Evolutionary conservation across 2,797 vertebrate species (phyloP), one percentile per base, ranked within the genome.

Genomic region (Chloroceryle inda): DNA sequence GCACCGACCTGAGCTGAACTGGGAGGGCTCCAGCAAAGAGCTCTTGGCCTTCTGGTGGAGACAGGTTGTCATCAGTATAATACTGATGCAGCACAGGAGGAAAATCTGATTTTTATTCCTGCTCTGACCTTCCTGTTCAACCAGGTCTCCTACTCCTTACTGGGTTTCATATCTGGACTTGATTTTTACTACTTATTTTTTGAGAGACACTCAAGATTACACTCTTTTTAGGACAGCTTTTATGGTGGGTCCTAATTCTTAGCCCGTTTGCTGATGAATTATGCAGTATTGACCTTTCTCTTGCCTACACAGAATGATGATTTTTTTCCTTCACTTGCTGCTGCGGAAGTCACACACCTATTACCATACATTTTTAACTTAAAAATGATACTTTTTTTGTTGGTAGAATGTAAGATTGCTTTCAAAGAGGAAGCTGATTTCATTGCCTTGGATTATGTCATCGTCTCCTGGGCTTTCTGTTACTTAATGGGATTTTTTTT

Each of bases 1-100:
- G 66, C 58, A 33, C 26, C 1, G 1, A 6, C 50, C 2, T 4
- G 23, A 31, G 8, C 5, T 0, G 2, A 37, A 58, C 20, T 35
- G 4, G 7, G 10, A 49, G 53, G 45, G 56, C 24, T 79, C 19
- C 29, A n/a, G 56, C 22, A 38, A 37, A 33, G 61, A 18, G 0
- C 3, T 0, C 15, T 47, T 40, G 55, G 10, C 11, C 22, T 69
- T 27, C 24, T 80, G 79, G 9, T 37, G 58, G 18, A 6, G 8
- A 7, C 13, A 17, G n/a, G 24, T 5, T n/a, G 9, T 44, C 33
- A 6, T 10, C 40, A 7, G 15, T 24, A 7, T 45, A 31, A 6
- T 20, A 35, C 75, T 85, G 59, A 8, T 7, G 11, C 7, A 2
- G 7, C 5, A 6, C 13, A 20, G 24, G 64, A 58, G 77, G 13